Base-by-base conservation (phyloP, 2,888 invertebrate genomes). In the Leptopterna dolabrata region DNA sequence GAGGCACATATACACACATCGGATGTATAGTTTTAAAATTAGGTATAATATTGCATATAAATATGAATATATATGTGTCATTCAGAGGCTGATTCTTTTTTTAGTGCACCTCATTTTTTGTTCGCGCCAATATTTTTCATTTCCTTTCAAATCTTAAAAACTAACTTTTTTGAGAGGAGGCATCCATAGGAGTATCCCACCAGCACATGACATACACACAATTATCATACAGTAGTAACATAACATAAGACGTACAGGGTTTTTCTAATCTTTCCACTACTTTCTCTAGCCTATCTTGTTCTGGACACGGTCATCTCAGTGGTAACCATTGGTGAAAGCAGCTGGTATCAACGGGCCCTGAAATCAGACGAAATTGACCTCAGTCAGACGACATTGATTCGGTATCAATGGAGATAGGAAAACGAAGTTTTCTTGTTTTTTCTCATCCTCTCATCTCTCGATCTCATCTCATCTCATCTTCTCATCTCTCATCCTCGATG, bases 291-390 rank as follows among this genome's bases (percentile, higher is more conserved):
- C 87, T 87, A 87, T 82, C 81, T 55, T 82, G 24, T 78, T 24
- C 73, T 76, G 81, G 82, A 87, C 87, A 45, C 78, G 73, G 91
- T 55, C 92, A 91, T 92, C 92, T 96, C 96, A 96, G 95, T 98
- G 97, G 95, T 97, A 98, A 94, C 98, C 98, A 95, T 98, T 98
- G 95, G 98, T 98, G 94, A 98, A 98, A 94, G 97, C 97, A 94
- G 98, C 97, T 94, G 98, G 98, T 95, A 98, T 98, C 94, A 98
- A 94, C 92, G 97, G 97, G 92, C 97, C 97, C 97, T 98, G 95
- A 90, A 95, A 95, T 45, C 92, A 92, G 0, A 86, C 6, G 63
- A 63, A 63, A 63, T 63, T n/a, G n/a, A n/a, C n/a, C n/a, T n/a
- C n/a, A n/a, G n/a, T n/a, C n/a, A n/a, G n/a, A n/a, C n/a, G n/a